Base-by-base conservation (phyloP, 2,797 vertebrate genomes). In the Fistularia tabacaria region DNA sequence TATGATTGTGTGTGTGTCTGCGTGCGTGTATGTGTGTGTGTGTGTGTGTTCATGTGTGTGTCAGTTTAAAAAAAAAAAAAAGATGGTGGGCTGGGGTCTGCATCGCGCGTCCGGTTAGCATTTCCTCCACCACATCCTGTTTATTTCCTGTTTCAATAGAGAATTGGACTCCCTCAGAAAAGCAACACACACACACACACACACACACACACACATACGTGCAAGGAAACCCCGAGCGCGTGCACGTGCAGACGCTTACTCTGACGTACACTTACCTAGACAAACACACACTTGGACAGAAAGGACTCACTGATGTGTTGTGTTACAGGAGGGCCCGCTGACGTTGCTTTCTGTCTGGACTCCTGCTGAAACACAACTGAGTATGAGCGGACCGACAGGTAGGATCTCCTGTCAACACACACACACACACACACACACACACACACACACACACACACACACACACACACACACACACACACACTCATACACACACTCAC, bases 81-180 rank as follows among this genome's bases (percentile, higher is more conserved):
- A 6, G 15, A 47, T 43, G 37, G 38, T 57, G 51, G 13, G 50
- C 6, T 2, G 25, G 25, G 25, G 25, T 64, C 37, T 59, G 15
- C 61, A 36, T 79, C 51, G 66, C 64, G 67, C 62, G 66, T 72
- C 55, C 38, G 36, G 54, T 61, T 58, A 79, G 63, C 68, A 77
- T 73, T 80, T 81, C 82, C 80, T 76, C 36, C 4, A 1, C 58
- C 15, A 50, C 62, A 53, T 78, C 81, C 77, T 80, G 79, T 84
- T 80, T 72, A 57, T 53, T 75, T 81, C 76, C 78, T 76, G 69
- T 66, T 59, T 42, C 54, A 0, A 57, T 54, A 25, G 49, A 62
- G 53, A 59, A 75, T 62, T 14, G 14, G 57, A 43, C 46, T 58
- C 39, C 43, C 51, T 66, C 37, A 64, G 41, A 64, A 36, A 68